Conservation (phyloP, 2,113 vertebrate genomes). For the Microtus oregoni region DNA sequence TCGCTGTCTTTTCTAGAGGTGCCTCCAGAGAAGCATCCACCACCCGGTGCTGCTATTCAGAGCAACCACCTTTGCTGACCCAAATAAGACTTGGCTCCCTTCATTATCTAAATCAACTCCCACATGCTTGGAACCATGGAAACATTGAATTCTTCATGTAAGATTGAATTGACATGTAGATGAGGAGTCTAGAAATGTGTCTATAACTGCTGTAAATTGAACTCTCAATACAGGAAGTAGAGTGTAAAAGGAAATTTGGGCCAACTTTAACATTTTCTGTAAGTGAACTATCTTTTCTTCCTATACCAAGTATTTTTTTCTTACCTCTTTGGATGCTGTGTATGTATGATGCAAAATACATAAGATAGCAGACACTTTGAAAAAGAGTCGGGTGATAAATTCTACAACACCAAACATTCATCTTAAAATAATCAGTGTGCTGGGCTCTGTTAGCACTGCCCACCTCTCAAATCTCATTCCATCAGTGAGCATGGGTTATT, state of each 20-base stretch:
- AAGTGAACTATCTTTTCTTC: not conserved
- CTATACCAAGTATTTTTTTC: not conserved
- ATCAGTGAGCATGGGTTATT: not conserved
- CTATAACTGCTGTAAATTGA: not conserved
- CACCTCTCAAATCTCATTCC: not conserved
- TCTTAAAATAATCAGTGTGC: not conserved
- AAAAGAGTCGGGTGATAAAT: not conserved
- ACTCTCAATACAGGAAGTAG: not conserved
- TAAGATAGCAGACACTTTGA: too few relatives aligned
- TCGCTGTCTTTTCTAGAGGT: too few relatives aligned
- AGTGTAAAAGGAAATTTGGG: not conserved
- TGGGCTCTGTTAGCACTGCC: not conserved
- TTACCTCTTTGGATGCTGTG: not conserved
- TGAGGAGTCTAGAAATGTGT: not conserved
- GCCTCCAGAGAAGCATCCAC: too few relatives aligned
- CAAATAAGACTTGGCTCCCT: not conserved
- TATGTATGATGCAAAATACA: not conserved
- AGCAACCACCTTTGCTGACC: not conserved
- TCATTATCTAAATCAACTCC: not conserved
- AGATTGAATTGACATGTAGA: not conserved
- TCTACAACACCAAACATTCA: not conserved
- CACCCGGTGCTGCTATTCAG: not conserved
- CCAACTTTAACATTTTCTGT: not conserved
- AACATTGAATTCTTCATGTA: not conserved
- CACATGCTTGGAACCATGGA: not conserved